These are phyloP conservation scores for Perognathus longimembris DNA, from an alignment of 2,113 vertebrate genomes.

Conservation along the genomic window DNA sequence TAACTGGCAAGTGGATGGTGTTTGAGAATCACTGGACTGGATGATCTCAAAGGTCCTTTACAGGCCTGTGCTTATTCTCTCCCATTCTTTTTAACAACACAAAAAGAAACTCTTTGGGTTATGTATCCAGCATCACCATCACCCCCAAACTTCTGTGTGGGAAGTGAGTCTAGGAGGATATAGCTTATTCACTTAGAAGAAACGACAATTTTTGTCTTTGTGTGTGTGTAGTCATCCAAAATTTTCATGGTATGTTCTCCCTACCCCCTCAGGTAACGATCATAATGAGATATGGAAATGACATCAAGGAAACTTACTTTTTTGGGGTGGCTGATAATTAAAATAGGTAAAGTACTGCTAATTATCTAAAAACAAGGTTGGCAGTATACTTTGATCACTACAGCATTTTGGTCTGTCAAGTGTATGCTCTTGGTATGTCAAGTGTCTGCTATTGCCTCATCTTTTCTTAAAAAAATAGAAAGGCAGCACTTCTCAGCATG, in stretches of 20 bases:
- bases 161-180: background rate
- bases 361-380: constrained; percentile 39
- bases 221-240: background rate
- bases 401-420: background rate
- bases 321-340: constrained; percentile 37
- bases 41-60: background rate
- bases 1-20: background rate
- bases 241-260: background rate
- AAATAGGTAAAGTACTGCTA: background rate
- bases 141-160: background rate
- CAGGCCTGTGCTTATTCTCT: background rate
- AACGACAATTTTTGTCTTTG: background rate
- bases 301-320: background rate
- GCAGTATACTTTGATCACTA: constrained; percentile 39
- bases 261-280: background rate
- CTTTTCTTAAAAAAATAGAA: constrained; percentile 1
- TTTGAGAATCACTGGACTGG: background rate
- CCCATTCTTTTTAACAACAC: constrained; percentile 29
- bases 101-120: constrained; percentile 20
- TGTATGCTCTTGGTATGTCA: no score
- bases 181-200: constrained; percentile 42
- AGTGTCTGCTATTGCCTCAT: constrained; percentile 7
- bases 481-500: constrained; percentile 26
- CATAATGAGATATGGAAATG: constrained; percentile 32
- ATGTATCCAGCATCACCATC: background rate